Conservation (phyloP, 1,140 invertebrate genomes). For the Lordiphosa mommai region DNA sequence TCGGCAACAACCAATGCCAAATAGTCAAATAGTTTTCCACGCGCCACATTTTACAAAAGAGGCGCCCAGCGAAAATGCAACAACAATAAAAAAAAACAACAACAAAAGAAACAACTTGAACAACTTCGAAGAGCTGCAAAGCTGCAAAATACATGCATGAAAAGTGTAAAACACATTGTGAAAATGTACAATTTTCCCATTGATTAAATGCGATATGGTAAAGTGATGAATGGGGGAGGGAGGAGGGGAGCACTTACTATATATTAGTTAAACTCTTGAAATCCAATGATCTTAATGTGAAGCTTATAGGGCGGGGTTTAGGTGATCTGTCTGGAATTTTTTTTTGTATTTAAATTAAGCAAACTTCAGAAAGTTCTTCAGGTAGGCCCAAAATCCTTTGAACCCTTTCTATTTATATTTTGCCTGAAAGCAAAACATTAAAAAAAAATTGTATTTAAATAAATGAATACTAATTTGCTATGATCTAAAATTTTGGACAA, state of each 20-base stretch:
- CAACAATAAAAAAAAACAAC: conserved; percentile 16
- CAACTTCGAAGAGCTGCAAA: conserved; percentile 10
- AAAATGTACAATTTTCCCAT: conserved; percentile 64
- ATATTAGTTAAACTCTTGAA: too few relatives aligned
- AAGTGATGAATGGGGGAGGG: background rate
- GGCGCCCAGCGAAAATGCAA: conserved; percentile 9
- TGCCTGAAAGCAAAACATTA: too few relatives aligned
- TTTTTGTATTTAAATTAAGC: too few relatives aligned
- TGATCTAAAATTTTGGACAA: too few relatives aligned
- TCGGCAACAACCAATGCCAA: conserved; percentile 25
- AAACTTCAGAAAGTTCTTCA: too few relatives aligned
- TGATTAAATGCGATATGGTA: conserved; percentile 58
- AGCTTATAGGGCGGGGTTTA: too few relatives aligned
- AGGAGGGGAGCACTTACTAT: background rate
- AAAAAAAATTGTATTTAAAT: too few relatives aligned
- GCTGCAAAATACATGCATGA: conserved; percentile 39
- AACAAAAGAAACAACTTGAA: conserved; percentile 12
- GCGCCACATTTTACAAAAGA: conserved; percentile 40
- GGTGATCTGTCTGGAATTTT: too few relatives aligned
- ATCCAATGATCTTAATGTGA: too few relatives aligned
- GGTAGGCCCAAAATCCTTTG: too few relatives aligned
- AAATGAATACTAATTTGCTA: too few relatives aligned
- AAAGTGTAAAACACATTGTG: conserved; percentile 70
- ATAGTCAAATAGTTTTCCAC: conserved; percentile 54
- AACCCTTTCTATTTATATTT: too few relatives aligned